A percentile compares a stretch with the other conserved stretches of the same genome.
phyloP scores from a whole-genome alignment of 2,888 invertebrate genomes.

The Cryptops parisi region DNA sequence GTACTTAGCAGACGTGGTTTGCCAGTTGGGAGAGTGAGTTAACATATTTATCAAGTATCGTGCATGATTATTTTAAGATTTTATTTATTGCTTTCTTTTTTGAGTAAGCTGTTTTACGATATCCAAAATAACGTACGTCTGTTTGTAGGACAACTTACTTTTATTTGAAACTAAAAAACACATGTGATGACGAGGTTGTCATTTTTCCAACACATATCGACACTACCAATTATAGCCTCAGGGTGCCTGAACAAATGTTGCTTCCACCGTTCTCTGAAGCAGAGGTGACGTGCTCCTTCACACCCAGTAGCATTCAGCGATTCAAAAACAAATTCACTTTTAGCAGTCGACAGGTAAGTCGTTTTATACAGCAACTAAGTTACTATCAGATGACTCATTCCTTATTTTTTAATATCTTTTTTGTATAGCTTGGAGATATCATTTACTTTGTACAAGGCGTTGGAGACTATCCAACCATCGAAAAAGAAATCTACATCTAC shows the following conservation, averaged over 20 bases:
- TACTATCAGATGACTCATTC: not conserved
- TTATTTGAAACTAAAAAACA: slow-evolving; percentile 2
- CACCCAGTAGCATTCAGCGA: slow-evolving; percentile 1
- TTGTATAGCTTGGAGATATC: slow-evolving; percentile 1
- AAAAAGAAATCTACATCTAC: not conserved
- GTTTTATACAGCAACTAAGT: not conserved
- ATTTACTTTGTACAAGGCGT: slow-evolving; percentile 2
- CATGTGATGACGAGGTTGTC: slow-evolving; percentile 1
- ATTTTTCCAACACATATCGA: not conserved
- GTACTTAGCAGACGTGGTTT: not conserved
- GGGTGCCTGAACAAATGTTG: not conserved
- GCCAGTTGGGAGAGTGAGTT: slow-evolving; percentile 5
- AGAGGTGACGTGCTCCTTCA: not conserved
- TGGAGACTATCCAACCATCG: not conserved
- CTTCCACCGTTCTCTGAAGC: not conserved
- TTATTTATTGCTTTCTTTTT: not conserved
- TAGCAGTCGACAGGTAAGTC: not conserved
- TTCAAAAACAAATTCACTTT: slow-evolving; percentile 6
- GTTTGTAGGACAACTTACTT: not conserved
- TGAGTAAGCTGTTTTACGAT: no score
- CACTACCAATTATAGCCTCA: not conserved
- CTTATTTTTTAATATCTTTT: no score
- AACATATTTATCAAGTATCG: not conserved
- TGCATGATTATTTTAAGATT: not conserved
- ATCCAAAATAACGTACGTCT: no score